phyloP scores from a whole-genome alignment of 1,140 invertebrate genomes.

The Heliconius hewitsoni region DNA sequence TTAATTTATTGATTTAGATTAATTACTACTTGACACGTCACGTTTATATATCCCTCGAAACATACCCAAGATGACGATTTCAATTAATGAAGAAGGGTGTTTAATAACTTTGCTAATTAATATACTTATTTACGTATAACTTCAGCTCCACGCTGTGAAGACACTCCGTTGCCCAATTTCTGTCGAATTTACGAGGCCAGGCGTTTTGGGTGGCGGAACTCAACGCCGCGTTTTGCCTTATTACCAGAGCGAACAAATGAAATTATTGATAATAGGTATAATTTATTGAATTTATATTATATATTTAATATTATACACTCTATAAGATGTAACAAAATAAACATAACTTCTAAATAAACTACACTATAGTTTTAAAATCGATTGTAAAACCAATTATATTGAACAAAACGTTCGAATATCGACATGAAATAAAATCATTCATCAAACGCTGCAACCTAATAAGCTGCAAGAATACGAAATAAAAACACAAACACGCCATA shows the following conservation, averaged over 20 bases:
- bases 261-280: neutral
- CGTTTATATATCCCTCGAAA: neutral
- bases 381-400: neutral
- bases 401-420: neutral
- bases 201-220: too few species aligned
- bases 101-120: neutral
- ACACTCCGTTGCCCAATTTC: too few species aligned
- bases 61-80: neutral
- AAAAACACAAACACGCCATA: conserved; percentile 1
- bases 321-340: too few species aligned
- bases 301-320: too few species aligned
- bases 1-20: too few species aligned
- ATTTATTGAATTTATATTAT: too few species aligned
- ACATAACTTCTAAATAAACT: neutral
- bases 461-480: neutral
- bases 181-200: too few species aligned
- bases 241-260: neutral
- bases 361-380: neutral
- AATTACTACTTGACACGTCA: neutral
- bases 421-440: neutral
- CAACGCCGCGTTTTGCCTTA: too few species aligned
- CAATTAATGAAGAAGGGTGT: neutral
- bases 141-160: too few species aligned
- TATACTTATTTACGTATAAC: too few species aligned
- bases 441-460: neutral